Conservation (phyloP, 1,140 invertebrate genomes). For the Polypedilum pembai region DNA sequence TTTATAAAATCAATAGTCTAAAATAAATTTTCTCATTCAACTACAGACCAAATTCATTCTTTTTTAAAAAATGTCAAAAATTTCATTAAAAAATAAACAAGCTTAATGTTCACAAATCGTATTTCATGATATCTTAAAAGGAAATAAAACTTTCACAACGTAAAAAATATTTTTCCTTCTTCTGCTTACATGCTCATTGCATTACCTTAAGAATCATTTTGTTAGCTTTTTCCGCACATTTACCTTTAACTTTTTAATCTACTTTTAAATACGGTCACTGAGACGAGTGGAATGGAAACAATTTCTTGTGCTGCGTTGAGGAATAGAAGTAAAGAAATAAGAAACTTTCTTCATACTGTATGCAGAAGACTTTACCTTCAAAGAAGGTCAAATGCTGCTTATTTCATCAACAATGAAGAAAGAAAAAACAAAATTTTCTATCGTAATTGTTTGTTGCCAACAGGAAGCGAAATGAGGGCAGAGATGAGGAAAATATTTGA, state of each 20-base stretch:
- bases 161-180: too few relatives aligned
- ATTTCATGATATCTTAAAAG: too few relatives aligned
- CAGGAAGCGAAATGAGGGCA: not conserved
- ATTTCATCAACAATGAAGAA: not conserved
- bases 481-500: not conserved
- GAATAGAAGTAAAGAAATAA: too few relatives aligned
- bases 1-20: too few relatives aligned
- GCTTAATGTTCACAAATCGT: too few relatives aligned
- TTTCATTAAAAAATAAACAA: too few relatives aligned
- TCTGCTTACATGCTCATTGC: not conserved
- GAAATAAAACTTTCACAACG: too few relatives aligned
- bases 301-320: too few relatives aligned
- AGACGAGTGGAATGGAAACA: not conserved
- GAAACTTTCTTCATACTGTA: not conserved
- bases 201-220: constrained; percentile 9
- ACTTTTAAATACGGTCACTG: constrained; percentile 11
- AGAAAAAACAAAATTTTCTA: not conserved
- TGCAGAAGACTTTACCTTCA: not conserved
- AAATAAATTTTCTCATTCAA: too few relatives aligned
- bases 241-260: constrained; percentile 16
- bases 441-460: not conserved
- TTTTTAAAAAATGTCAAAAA: too few relatives aligned
- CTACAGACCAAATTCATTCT: too few relatives aligned
- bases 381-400: not conserved
- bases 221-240: constrained; percentile 10